Percentiles rank a stretch among this genome's conserved stretches.
Evolutionary conservation across 1,140 invertebrate genomes (phyloP).

Genomic region (Sminthurides bifidus): DNA sequence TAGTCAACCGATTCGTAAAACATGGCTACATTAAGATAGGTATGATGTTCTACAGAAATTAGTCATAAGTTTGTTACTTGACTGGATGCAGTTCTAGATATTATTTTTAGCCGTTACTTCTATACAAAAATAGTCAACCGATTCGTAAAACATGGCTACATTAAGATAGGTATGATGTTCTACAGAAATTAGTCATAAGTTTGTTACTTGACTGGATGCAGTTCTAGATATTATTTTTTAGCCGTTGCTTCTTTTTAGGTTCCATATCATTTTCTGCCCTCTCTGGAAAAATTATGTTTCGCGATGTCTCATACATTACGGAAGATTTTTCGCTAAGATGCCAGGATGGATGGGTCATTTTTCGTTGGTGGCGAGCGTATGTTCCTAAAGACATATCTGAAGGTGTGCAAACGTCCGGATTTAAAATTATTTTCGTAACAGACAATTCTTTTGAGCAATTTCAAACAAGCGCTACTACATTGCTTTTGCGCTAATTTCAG

Average conservation of each 20-base stretch:
- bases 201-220: neutral
- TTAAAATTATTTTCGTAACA: neutral
- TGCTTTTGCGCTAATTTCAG: slow-evolving; percentile 40
- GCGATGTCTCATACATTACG: slow-evolving; percentile 87
- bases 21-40: slow-evolving; percentile 82
- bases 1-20: slow-evolving; percentile 75
- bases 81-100: neutral
- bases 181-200: neutral
- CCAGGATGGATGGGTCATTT: slow-evolving; percentile 95
- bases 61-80: slow-evolving; percentile 2
- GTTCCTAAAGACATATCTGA: slow-evolving; percentile 88
- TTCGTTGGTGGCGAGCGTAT: slow-evolving; percentile 92
- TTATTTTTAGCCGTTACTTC: slow-evolving; percentile 6
- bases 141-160: slow-evolving; percentile 70
- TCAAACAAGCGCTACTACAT: neutral
- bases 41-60: slow-evolving; percentile 40
- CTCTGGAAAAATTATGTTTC: slow-evolving; percentile 97
- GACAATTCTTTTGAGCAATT: neutral
- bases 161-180: slow-evolving; percentile 68
- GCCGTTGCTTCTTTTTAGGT: slow-evolving; percentile 47
- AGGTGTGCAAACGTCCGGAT: slow-evolving; percentile 44
- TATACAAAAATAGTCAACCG: slow-evolving; percentile 78
- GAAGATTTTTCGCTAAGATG: slow-evolving; percentile 86
- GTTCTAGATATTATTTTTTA: slow-evolving; percentile 6
- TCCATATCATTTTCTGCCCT: slow-evolving; percentile 88